A percentile compares a stretch with the other conserved stretches of the same genome.
These are phyloP conservation scores for Ctenochaetus hawaiiensis DNA, from an alignment of 2,797 vertebrate species.

Conservation along the genomic window DNA sequence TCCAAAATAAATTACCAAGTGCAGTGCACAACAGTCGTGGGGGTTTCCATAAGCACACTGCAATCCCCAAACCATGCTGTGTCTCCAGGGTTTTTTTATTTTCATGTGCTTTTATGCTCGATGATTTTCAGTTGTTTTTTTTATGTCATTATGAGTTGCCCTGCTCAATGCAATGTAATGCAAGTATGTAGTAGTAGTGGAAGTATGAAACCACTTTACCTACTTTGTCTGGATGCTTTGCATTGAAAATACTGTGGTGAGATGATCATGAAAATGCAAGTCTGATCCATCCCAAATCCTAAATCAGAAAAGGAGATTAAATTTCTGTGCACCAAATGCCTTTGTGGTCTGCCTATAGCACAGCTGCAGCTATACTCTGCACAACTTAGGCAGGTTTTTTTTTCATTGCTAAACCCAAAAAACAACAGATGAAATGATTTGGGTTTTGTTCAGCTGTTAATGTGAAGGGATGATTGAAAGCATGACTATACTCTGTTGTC, in stretches of 20 bases:
- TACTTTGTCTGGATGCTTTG: background rate
- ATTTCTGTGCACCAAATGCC: constrained; percentile 60
- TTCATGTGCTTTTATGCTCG: background rate
- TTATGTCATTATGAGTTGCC: constrained; percentile 9
- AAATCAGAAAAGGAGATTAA: constrained; percentile 80
- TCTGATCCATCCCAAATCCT: constrained; percentile 75
- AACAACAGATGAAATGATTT: constrained; percentile 6
- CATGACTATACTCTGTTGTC: background rate
- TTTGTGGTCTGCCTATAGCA: constrained; percentile 36
- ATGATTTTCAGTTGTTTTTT: background rate
- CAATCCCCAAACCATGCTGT: constrained; percentile 24
- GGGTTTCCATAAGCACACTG: constrained; percentile 53
- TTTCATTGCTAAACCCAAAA: background rate
- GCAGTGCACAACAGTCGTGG: constrained; percentile 41
- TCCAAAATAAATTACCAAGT: constrained; percentile 73
- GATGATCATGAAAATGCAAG: constrained; percentile 56
- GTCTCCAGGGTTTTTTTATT: constrained; percentile 23
- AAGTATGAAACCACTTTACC: background rate
- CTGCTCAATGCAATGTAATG: background rate
- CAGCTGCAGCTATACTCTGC: constrained; percentile 34
- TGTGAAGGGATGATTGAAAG: background rate
- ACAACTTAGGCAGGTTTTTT: background rate
- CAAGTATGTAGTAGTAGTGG: background rate
- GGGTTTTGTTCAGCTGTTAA: background rate
- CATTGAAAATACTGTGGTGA: constrained; percentile 28